Base-by-base conservation (phyloP, 1,140 invertebrate genomes). In the Wasmannia auropunctata region DNA sequence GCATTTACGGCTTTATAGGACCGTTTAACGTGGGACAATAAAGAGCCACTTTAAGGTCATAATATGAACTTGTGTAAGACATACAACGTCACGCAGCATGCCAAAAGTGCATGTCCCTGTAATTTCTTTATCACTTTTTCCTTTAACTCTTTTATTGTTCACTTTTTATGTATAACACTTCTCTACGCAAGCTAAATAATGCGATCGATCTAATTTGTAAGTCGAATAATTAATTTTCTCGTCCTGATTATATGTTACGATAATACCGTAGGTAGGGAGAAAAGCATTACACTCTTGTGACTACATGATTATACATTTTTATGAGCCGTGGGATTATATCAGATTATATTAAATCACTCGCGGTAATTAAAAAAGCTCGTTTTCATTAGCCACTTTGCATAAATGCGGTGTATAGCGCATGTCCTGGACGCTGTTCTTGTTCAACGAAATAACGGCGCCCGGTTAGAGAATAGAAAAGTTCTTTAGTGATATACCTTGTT, bases 11-110 rank as follows among this genome's bases (percentile, higher is more conserved):
- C 65, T 89, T 89, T 89, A 88, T 67, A 37, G 72, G 60, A 67
- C 43, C 74, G 75, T 88, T 88, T 89, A 89, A 86, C 75, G 75
- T 69, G 69, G 28, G 22, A 86, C 87, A 81, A 88, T 89, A 89
- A 89, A 88, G 84, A 67, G 58, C 75, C 83, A 88, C 87, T 88
- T 89, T 88, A 28, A n/a, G 72, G 69, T 70, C 75, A 69, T 81
- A 88, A 86, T 62, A 43, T 43, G 60, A 69, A 76, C 43, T 49
- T 43, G 65, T 76, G 37, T 63, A 37, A 56, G 43, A 58, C 46
- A 56, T 3, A 65, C 3, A n/a, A 54, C 49, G 72, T 28, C 16
- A 43, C 8, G 34, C 70, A n/a, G 34, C 16, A 14, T 8, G 22
- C 43, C 67, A 3, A 89, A 80, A 88, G 74, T 62, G 58, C 25